Evolutionary conservation across 1,140 invertebrate genomes (phyloP).

Genomic region (Achroia grisella): DNA sequence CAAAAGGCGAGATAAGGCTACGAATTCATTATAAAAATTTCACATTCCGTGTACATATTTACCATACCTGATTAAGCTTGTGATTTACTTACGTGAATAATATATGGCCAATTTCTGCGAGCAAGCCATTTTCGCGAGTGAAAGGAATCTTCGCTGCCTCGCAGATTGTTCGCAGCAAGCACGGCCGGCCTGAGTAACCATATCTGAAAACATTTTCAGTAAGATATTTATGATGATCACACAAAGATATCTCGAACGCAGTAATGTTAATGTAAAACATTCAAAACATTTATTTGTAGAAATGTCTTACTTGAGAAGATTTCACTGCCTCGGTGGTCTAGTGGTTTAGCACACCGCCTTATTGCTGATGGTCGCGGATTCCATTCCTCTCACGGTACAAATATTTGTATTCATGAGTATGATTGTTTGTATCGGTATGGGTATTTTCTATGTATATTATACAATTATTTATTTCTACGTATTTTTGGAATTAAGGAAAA

Average conservation of each 20-base stretch:
- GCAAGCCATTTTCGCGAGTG: constrained; percentile 76
- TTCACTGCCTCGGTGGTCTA: too few species aligned
- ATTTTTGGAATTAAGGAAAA: too few species aligned
- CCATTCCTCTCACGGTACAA: too few species aligned
- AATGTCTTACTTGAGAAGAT: too few species aligned
- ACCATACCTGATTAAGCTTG: neutral
- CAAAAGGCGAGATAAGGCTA: neutral
- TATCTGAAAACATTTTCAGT: constrained; percentile 59
- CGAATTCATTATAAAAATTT: neutral
- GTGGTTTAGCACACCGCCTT: too few species aligned
- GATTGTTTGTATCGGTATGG: too few species aligned
- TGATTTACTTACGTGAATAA: constrained; percentile 78
- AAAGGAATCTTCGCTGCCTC: constrained; percentile 81
- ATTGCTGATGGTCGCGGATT: too few species aligned
- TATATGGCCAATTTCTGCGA: constrained; percentile 81
- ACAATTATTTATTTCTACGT: too few species aligned
- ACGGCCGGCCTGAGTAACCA: constrained; percentile 79
- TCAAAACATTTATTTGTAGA: neutral
- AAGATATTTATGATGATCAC: constrained; percentile 9
- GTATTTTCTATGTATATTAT: too few species aligned
- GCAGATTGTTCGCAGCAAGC: constrained; percentile 83
- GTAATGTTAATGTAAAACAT: neutral
- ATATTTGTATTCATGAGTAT: too few species aligned
- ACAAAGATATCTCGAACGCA: neutral
- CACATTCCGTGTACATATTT: neutral